Percentiles rank a stretch among this genome's conserved stretches.
Conservation (phyloP, 2,113 vertebrate genomes). For the Balaeniceps rex region DNA sequence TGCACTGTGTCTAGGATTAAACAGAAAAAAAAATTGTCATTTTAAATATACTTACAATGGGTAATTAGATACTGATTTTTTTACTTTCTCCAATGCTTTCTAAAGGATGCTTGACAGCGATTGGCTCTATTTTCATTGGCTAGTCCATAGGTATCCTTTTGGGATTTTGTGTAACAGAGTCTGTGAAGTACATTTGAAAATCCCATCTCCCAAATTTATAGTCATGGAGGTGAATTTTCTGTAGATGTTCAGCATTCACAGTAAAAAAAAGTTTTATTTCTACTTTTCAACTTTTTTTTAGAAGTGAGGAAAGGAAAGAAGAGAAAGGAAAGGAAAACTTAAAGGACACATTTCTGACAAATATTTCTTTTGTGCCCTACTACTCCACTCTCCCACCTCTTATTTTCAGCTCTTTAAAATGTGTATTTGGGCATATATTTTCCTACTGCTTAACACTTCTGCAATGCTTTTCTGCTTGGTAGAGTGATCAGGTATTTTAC, state of each 20-base stretch:
- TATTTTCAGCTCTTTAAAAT: background rate
- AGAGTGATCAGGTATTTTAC: background rate
- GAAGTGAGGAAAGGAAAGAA: background rate
- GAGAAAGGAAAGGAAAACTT: background rate
- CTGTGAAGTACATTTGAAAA: background rate
- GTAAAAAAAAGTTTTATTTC: background rate
- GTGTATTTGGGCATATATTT: background rate
- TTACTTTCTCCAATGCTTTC: background rate
- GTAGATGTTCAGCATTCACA: background rate
- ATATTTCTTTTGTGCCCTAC: background rate
- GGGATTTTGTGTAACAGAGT: background rate
- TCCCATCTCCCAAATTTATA: background rate
- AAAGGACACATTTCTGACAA: background rate
- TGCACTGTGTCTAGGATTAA: background rate
- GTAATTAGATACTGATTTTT: background rate
- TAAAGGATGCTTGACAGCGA: background rate
- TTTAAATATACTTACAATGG: background rate
- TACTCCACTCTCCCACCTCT: background rate
- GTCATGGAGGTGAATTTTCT: background rate
- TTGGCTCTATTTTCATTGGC: background rate
- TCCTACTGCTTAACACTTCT: background rate
- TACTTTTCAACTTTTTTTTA: background rate
- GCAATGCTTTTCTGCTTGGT: background rate
- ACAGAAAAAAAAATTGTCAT: background rate
- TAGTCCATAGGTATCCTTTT: background rate